Evolutionary conservation across 2,797 vertebrate genomes (phyloP).

Genomic region (Enteromius viviparus): DNA sequence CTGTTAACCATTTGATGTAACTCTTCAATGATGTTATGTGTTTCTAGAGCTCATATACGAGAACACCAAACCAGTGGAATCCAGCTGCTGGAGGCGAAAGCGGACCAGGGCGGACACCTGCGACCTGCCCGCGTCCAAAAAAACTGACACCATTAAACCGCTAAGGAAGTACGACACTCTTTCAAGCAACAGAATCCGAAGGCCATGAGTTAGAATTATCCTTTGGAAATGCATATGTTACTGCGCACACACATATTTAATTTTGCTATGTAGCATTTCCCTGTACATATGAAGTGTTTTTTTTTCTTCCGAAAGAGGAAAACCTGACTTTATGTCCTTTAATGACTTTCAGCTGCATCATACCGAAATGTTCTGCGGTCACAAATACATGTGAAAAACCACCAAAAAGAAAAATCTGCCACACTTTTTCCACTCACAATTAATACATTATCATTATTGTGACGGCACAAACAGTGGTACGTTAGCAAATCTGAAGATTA

Average conservation of each 20-base stretch:
- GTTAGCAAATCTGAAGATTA: no score
- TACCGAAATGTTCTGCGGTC: constrained; percentile 7
- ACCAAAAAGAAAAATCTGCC: background rate
- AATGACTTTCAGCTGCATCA: background rate
- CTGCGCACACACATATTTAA: constrained; percentile 8
- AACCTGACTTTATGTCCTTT: background rate
- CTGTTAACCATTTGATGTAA: constrained; percentile 2
- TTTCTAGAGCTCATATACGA: constrained; percentile 55
- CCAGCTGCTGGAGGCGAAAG: background rate
- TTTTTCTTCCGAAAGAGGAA: background rate
- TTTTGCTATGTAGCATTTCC: background rate
- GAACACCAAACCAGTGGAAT: constrained; percentile 36
- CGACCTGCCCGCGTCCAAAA: constrained; percentile 8
- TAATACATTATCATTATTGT: background rate
- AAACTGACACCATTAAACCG: constrained; percentile 35
- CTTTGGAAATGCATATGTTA: background rate
- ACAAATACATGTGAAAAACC: background rate
- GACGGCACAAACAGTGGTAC: background rate
- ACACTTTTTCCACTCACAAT: background rate
- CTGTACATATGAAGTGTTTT: background rate
- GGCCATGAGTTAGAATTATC: background rate
- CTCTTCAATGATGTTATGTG: background rate
- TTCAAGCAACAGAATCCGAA: constrained; percentile 17
- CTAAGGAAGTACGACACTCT: constrained; percentile 38
- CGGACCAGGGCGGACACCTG: background rate